A percentile compares a stretch with the other conserved stretches of the same genome.
Evolutionary conservation across 2,888 invertebrate species (phyloP).

Genomic region (Ormyrus rosae): DNA sequence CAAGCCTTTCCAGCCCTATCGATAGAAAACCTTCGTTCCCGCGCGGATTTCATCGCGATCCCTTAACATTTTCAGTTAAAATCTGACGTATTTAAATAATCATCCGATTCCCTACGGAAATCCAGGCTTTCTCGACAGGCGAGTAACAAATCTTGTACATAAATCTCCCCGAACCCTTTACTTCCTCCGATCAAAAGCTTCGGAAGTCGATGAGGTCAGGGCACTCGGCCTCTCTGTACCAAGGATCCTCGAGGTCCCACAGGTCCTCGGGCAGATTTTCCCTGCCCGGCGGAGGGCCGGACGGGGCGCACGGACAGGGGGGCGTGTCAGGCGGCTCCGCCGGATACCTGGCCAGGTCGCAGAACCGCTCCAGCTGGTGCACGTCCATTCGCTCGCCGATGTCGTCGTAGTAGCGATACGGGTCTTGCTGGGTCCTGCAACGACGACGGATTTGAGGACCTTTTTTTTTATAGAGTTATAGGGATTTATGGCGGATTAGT

Average conservation of each 20-base stretch:
- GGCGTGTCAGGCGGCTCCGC: slow-evolving; percentile 24
- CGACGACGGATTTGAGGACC: too few relatives aligned
- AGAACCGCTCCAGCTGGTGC: slow-evolving; percentile 66
- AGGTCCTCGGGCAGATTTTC: slow-evolving; percentile 64
- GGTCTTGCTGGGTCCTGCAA: not conserved
- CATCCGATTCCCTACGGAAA: not conserved
- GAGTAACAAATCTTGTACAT: not conserved
- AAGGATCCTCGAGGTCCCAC: slow-evolving; percentile 68
- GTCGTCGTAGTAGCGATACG: slow-evolving; percentile 32
- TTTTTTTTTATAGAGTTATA: too few relatives aligned
- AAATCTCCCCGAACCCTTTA: not conserved
- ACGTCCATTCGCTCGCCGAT: slow-evolving; percentile 52
- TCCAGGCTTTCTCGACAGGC: not conserved
- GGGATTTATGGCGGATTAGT: too few relatives aligned
- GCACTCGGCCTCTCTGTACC: slow-evolving; percentile 59
- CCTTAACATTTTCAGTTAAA: not conserved
- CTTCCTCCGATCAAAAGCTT: not conserved
- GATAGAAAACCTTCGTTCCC: too few relatives aligned
- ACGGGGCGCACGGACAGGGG: not conserved
- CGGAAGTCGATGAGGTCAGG: slow-evolving; percentile 63
- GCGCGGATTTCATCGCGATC: too few relatives aligned
- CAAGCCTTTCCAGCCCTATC: too few relatives aligned
- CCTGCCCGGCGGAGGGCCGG: slow-evolving; percentile 61
- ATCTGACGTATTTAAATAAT: not conserved
- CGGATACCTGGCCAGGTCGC: slow-evolving; percentile 64